Percentiles rank a stretch among this genome's conserved stretches.
These are phyloP conservation scores for Apamea anceps DNA, from an alignment of 2,888 invertebrate genomes.

Conservation along the genomic window DNA sequence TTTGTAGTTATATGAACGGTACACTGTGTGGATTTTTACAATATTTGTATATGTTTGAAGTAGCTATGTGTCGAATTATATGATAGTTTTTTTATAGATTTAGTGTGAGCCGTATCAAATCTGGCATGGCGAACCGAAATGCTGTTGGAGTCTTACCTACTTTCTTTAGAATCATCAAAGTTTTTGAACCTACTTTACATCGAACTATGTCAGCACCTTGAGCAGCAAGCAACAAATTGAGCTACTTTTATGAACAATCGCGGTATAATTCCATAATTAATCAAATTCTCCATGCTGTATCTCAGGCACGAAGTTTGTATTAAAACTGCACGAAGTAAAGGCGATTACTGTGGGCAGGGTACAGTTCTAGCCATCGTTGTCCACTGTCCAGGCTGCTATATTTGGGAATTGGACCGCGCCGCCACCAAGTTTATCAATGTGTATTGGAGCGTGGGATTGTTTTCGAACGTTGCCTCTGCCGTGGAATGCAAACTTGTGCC, in stretches of 20 bases:
- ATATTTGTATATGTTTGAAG: slow-evolving; percentile 15
- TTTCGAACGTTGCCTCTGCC: slow-evolving; percentile 78
- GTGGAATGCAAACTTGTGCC: slow-evolving; percentile 74
- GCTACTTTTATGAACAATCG: slow-evolving; percentile 12
- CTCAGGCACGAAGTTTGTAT: slow-evolving; percentile 24
- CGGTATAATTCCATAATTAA: slow-evolving; percentile 23
- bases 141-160: slow-evolving; percentile 4
- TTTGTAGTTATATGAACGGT: slow-evolving; percentile 21
- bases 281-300: slow-evolving; percentile 28
- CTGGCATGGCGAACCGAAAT: slow-evolving; percentile 7
- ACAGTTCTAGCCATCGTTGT: slow-evolving; percentile 50
- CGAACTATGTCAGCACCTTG: slow-evolving; percentile 11
- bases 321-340: slow-evolving; percentile 39
- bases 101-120: slow-evolving; percentile 22
- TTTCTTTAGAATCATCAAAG: slow-evolving; percentile 22
- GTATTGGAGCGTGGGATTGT: slow-evolving; percentile 85
- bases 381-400: slow-evolving; percentile 73
- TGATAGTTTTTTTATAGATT: slow-evolving; percentile 11
- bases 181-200: slow-evolving; percentile 6
- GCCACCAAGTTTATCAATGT: slow-evolving; percentile 82
- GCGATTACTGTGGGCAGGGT: slow-evolving; percentile 64
- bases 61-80: slow-evolving; percentile 26
- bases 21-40: slow-evolving; percentile 28
- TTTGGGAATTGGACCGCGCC: slow-evolving; percentile 80
- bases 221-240: slow-evolving; percentile 19